Evolutionary conservation across 92 coral and sea anemone species (phyloP).

Genomic region (Scolanthus callimorphus): DNA sequence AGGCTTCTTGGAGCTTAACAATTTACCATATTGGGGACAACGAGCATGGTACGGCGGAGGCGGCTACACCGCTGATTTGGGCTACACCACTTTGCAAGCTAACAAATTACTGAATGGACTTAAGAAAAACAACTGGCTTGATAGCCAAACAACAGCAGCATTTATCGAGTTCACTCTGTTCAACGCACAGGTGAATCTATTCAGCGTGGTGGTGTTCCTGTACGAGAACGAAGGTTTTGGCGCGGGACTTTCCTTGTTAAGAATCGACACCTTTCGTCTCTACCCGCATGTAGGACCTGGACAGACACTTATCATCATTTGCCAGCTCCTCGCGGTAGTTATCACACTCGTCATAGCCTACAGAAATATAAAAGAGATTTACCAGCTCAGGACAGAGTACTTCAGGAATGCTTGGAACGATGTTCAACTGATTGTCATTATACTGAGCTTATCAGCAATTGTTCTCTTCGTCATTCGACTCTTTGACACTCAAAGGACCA

Average conservation of each 20-base stretch:
- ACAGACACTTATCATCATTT: slow-evolving; percentile 12
- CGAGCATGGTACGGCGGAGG: slow-evolving; percentile 40
- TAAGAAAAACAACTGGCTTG: slow-evolving; percentile 35
- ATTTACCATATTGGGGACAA: slow-evolving; percentile 44
- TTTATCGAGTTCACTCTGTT: slow-evolving; percentile 43
- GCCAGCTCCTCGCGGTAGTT: slow-evolving; percentile 24
- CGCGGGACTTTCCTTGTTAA: slow-evolving; percentile 16
- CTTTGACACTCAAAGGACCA: slow-evolving; percentile 23
- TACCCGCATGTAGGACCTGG: slow-evolving; percentile 27
- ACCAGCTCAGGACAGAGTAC: slow-evolving; percentile 22
- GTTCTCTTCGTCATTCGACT: slow-evolving; percentile 24
- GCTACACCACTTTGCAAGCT: slow-evolving; percentile 42
- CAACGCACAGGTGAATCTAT: slow-evolving; percentile 24
- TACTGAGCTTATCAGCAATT: slow-evolving; percentile 16
- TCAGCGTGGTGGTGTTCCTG: slow-evolving; percentile 20
- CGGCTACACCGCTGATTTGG: slow-evolving; percentile 49
- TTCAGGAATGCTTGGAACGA: slow-evolving; percentile 31
- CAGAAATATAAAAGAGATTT: slow-evolving; percentile 24
- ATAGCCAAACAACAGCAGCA: slow-evolving; percentile 37
- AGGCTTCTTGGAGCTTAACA: slow-evolving; percentile 19
- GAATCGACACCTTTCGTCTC: slow-evolving; percentile 34
- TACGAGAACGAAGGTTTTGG: slow-evolving; percentile 30
- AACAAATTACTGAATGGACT: slow-evolving; percentile 15
- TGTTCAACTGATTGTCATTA: slow-evolving; percentile 27
- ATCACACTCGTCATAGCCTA: slow-evolving; percentile 25